phyloP scores from a whole-genome alignment of 2,888 invertebrate genomes.

The Meteorus cinctellus region DNA sequence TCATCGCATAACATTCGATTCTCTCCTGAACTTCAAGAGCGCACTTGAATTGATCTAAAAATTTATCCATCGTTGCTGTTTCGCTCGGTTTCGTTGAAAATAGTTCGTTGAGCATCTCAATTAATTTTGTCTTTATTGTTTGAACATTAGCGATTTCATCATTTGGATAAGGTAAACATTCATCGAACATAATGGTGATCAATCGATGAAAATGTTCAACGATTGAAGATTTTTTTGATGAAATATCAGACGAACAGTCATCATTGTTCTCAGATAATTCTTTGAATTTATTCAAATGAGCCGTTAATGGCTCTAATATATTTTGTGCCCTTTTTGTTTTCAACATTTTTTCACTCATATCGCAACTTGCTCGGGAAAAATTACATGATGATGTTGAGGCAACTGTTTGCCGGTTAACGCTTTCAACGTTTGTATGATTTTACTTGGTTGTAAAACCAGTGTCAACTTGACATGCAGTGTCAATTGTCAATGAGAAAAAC shows the following conservation, averaged over 20 bases:
- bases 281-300: conserved; percentile 60
- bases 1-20: conserved; percentile 62
- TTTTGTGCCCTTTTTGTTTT: conserved; percentile 65
- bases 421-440: too few species aligned
- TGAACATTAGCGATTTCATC: conserved; percentile 60
- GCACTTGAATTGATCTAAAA: conserved; percentile 57
- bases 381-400: neutral
- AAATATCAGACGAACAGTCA: conserved; percentile 45
- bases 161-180: conserved; percentile 60
- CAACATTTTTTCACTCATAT: conserved; percentile 56
- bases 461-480: too few species aligned
- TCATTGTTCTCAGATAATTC: conserved; percentile 47
- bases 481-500: too few species aligned
- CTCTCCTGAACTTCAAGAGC: conserved; percentile 63
- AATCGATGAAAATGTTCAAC: conserved; percentile 60
- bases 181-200: conserved; percentile 49
- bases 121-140: conserved; percentile 62
- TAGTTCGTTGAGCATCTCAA: conserved; percentile 57
- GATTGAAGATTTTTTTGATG: conserved; percentile 56
- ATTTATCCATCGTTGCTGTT: neutral
- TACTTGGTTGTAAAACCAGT: too few species aligned
- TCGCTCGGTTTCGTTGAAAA: conserved; percentile 51
- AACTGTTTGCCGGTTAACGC: too few species aligned
- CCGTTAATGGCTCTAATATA: conserved; percentile 61
- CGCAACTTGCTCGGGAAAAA: neutral